Percentiles rank a stretch among this genome's conserved stretches.
Conservation (phyloP, 1,140 invertebrate genomes). For the Hestina assimilis region DNA sequence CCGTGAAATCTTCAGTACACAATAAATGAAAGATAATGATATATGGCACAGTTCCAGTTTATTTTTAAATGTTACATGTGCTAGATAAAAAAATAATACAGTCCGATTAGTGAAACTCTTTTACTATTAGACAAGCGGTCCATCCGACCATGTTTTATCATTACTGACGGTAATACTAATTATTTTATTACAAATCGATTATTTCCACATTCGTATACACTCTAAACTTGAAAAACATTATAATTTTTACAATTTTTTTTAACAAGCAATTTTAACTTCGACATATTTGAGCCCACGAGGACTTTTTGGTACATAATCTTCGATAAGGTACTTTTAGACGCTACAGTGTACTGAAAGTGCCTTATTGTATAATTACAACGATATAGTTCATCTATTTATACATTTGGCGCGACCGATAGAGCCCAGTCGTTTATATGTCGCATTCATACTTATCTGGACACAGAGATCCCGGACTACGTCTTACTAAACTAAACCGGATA, state of each 20-base stretch:
- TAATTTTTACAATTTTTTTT: slow-evolving; percentile 59
- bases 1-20: too few species aligned
- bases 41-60: slow-evolving; percentile 77
- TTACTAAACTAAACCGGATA: not conserved
- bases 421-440: slow-evolving; percentile 7
- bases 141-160: slow-evolving; percentile 20
- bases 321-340: slow-evolving; percentile 50
- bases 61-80: slow-evolving; percentile 73
- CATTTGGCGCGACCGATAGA: slow-evolving; percentile 27
- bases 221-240: slow-evolving; percentile 62
- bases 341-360: slow-evolving; percentile 58
- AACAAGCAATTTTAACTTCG: slow-evolving; percentile 62
- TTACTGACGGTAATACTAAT: slow-evolving; percentile 49
- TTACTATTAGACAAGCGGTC: slow-evolving; percentile 39
- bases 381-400: slow-evolving; percentile 71
- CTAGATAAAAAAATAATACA: slow-evolving; percentile 77
- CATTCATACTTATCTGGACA: slow-evolving; percentile 23
- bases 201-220: slow-evolving; percentile 52
- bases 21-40: slow-evolving; percentile 42
- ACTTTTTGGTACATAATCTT: slow-evolving; percentile 43
- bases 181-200: slow-evolving; percentile 57
- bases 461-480: slow-evolving; percentile 10
- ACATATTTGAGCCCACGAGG: slow-evolving; percentile 46
- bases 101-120: slow-evolving; percentile 72
- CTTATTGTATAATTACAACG: slow-evolving; percentile 59